Evolutionary conservation across 2,113 vertebrate genomes (phyloP).

Genomic region (Syngnathus typhle): DNA sequence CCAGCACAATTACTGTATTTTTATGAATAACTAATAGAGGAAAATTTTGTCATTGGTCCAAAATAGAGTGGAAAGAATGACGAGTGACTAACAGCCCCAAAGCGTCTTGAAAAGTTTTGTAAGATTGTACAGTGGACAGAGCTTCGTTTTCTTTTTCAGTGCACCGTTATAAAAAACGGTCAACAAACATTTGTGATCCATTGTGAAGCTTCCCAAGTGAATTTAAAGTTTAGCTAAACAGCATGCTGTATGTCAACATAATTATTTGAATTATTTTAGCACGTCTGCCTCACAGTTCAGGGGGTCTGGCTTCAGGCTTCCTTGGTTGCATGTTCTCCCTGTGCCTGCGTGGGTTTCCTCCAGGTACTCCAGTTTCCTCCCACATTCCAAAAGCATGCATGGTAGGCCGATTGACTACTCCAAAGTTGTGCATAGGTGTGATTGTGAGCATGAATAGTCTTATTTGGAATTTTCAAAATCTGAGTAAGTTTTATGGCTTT

Average conservation of each 20-base stretch:
- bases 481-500: no score
- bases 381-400: no score
- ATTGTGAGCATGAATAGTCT: no score
- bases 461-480: no score
- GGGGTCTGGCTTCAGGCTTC: no score
- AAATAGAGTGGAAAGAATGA: background rate
- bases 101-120: background rate
- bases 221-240: background rate
- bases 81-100: background rate
- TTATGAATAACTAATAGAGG: background rate
- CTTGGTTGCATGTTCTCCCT: no score
- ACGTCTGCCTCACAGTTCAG: no score
- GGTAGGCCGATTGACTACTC: no score
- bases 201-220: background rate
- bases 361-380: no score
- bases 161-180: background rate
- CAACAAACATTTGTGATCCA: background rate
- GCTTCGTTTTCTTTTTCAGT: background rate
- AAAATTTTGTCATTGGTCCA: background rate
- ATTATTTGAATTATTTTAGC: background rate
- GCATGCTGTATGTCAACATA: background rate
- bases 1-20: background rate
- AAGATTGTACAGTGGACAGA: background rate
- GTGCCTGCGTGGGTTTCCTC: no score
- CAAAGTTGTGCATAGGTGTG: no score